phyloP scores from a whole-genome alignment of 2,113 vertebrate genomes.

The Thryonomys swinderianus region DNA sequence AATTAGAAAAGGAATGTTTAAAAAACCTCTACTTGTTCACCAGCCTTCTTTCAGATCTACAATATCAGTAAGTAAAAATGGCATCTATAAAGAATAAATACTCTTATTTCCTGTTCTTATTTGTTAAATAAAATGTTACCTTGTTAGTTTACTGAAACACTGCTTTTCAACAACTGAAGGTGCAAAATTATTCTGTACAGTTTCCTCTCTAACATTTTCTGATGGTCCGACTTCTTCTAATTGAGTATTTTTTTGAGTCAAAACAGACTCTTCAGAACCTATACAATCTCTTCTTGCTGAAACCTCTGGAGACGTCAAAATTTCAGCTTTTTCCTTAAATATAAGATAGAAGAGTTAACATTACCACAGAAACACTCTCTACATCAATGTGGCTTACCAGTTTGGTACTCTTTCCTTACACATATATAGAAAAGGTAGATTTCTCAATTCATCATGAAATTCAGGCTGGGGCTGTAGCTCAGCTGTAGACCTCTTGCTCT shows the following conservation, averaged over 20 bases:
- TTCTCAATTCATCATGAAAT: not conserved
- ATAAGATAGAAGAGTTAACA: conserved; percentile 34
- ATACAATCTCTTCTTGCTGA: conserved; percentile 54
- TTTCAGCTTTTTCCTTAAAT: conserved; percentile 78
- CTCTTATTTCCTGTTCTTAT: conserved; percentile 17
- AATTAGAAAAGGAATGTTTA: not conserved
- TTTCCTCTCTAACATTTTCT: not conserved
- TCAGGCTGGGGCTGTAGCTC: not conserved
- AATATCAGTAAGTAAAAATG: not conserved
- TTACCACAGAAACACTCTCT: conserved; percentile 42
- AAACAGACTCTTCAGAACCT: conserved; percentile 44
- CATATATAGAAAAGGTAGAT: not conserved
- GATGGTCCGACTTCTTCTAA: conserved; percentile 25
- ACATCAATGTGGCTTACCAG: not conserved
- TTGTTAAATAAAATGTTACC: conserved; percentile 77
- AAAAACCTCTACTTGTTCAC: conserved; percentile 1
- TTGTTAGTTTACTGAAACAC: conserved; percentile 55
- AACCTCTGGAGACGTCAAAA: conserved; percentile 43
- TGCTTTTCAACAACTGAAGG: conserved; percentile 41
- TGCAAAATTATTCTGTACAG: not conserved
- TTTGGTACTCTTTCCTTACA: not conserved
- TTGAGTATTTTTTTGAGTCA: not conserved
- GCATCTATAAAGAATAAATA: not conserved
- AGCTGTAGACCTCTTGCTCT: not conserved
- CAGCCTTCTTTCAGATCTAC: not conserved